Evolutionary conservation across 2,797 vertebrate genomes (phyloP), one percentile per base, ranked within the genome.

Genomic region (Rhinichthys osculus): DNA sequence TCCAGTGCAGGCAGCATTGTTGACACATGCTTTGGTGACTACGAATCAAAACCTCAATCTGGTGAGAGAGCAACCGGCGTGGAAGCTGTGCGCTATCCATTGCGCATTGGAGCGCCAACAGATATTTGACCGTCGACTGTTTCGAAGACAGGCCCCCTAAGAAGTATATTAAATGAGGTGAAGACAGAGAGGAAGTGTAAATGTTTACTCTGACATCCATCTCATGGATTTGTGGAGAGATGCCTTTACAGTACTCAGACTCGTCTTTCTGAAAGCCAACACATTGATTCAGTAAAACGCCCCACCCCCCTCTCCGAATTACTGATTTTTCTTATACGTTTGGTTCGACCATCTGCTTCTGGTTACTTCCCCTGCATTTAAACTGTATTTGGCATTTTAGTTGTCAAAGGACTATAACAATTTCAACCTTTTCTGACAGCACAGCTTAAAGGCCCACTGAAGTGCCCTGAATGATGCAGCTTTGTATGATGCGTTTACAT

Each of bases 171-270:
- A 83, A 82, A 59, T 69, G 40, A 70, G 52, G 21, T 50, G 50
- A 38, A 78, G 62, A 70, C 50, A 67, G 52, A 81, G 30, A 87
- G 38, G 17, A 30, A 64, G 78, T 71, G 82, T 70, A 5, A 64
- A 81, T 82, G 64, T 82, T 87, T 71, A 85, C 74, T 76, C 66
- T 69, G 64, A 81, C 83, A 85, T 82, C 11, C 42, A 27, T 78
- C 50, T 47, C 30, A 87, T 81, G 72, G 86, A 85, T 77, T 77
- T 78, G 30, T 54, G 14, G 16, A 52, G 33, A 88, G 11, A 35
- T 85, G 27, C 27, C 27, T 82, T 85, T 42, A 78, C 47, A 44
- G 54, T 42, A 38, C 38, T 57, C 17, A 19, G 38, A 23, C n/a
- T 30, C 7, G n/a, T 80, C 59, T 62, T 84, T 73, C 66, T 73